phyloP scores from a whole-genome alignment of 2,888 invertebrate genomes.

The Parnassius smintheus region DNA sequence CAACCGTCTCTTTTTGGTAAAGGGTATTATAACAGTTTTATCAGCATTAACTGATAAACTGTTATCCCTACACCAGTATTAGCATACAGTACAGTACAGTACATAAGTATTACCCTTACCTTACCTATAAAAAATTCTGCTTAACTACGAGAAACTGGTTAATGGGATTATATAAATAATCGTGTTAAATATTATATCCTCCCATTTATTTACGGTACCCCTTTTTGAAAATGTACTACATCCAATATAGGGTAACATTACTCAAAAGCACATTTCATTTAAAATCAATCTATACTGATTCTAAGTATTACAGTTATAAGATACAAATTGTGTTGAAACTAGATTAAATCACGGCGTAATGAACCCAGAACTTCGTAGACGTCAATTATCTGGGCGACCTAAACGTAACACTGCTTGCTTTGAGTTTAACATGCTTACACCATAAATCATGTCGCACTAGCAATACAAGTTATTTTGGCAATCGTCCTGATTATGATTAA shows the following conservation, averaged over 20 bases:
- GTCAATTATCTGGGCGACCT: slow-evolving; percentile 45
- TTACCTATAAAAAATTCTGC: too few species aligned
- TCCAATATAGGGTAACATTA: slow-evolving; percentile 8
- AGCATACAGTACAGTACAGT: too few species aligned
- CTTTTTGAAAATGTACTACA: neutral
- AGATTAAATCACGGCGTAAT: neutral
- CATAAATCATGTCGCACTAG: slow-evolving; percentile 64
- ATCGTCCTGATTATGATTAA: slow-evolving; percentile 59
- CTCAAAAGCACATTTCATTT: neutral
- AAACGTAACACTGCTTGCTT: slow-evolving; percentile 43
- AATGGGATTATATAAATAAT: too few species aligned
- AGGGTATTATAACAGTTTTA: too few species aligned
- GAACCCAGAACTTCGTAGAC: slow-evolving; percentile 29
- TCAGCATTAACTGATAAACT: too few species aligned
- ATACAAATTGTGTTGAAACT: neutral
- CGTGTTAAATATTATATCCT: too few species aligned
- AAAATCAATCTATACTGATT: neutral
- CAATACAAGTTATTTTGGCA: slow-evolving; percentile 75
- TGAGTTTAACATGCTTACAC: slow-evolving; percentile 57
- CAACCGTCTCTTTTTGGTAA: too few species aligned
- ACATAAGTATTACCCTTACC: too few species aligned
- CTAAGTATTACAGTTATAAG: neutral
- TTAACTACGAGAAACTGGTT: too few species aligned
- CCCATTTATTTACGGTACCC: neutral
- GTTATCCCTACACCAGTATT: too few species aligned